phyloP scores from a whole-genome alignment of 2,113 vertebrate species.

The Scomber japonicus region DNA sequence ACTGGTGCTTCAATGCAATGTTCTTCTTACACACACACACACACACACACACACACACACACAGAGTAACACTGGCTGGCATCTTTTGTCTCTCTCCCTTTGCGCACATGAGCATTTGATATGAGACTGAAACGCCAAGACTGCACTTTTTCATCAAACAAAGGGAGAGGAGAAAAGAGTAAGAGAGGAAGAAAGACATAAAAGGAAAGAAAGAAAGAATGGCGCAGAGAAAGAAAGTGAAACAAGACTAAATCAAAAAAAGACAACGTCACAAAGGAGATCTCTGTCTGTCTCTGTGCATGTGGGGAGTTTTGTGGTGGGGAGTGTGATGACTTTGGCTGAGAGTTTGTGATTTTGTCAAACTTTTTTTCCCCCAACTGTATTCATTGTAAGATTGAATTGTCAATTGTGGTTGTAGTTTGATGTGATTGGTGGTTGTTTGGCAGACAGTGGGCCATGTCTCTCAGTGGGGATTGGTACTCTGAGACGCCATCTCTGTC shows the following conservation, averaged over 20 bases:
- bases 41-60: constrained; percentile 45
- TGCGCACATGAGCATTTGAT: constrained; percentile 64
- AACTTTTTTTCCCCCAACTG: too few species aligned
- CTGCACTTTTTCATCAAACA: constrained; percentile 60
- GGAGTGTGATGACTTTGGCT: too few species aligned
- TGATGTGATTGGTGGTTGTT: too few species aligned
- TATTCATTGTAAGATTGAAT: too few species aligned
- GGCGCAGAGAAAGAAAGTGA: not conserved
- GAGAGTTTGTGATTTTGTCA: too few species aligned
- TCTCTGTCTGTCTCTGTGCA: too few species aligned
- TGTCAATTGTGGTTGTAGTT: too few species aligned
- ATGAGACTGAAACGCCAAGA: constrained; percentile 57
- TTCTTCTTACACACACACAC: constrained; percentile 61
- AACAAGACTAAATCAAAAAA: not conserved
- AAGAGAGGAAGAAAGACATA: not conserved
- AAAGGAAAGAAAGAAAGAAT: constrained; percentile 7
- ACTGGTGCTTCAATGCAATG: constrained; percentile 66
- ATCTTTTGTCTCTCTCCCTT: constrained; percentile 61
- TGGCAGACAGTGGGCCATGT: too few species aligned
- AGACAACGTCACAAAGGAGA: too few species aligned
- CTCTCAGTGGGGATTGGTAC: too few species aligned
- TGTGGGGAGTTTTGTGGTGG: too few species aligned
- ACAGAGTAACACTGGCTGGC: constrained; percentile 39
- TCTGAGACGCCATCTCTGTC: too few species aligned
- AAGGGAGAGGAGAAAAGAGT: constrained; percentile 7